Evolutionary conservation across 2,888 invertebrate genomes (phyloP).

Genomic region (Drosophila suboccidentalis): DNA sequence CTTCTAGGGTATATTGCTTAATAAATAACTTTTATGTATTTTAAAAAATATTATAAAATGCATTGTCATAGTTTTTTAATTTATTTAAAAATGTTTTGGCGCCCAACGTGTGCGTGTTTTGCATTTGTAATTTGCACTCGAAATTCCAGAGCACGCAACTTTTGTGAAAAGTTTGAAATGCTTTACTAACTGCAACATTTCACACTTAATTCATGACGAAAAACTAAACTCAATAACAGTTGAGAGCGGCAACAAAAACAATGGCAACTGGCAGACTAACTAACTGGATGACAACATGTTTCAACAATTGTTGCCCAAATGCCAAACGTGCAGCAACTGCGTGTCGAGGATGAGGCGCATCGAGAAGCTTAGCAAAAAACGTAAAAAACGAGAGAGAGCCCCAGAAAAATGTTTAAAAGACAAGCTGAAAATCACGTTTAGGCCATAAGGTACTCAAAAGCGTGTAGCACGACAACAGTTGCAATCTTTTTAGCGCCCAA

Average conservation of each 20-base stretch:
- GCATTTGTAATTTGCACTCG: conserved; percentile 14
- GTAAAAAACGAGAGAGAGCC: conserved; percentile 2
- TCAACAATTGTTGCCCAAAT: conserved; percentile 77
- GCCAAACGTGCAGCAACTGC: conserved; percentile 74
- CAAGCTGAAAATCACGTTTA: conserved; percentile 75
- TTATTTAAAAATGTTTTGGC: background rate
- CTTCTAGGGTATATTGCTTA: no score
- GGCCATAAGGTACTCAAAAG: conserved; percentile 64
- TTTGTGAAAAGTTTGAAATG: conserved; percentile 16
- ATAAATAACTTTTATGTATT: no score
- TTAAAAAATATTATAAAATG: no score
- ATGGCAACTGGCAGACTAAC: conserved; percentile 54
- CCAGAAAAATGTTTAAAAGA: conserved; percentile 61
- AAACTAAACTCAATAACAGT: conserved; percentile 34
- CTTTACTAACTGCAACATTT: conserved; percentile 44
- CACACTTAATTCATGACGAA: conserved; percentile 56
- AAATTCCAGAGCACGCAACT: conserved; percentile 8
- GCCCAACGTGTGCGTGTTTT: background rate
- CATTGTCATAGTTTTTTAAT: background rate
- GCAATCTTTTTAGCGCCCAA: conserved; percentile 21
- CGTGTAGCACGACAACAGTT: conserved; percentile 37
- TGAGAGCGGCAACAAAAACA: conserved; percentile 14
- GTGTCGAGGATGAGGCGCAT: conserved; percentile 18
- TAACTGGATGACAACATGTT: conserved; percentile 80
- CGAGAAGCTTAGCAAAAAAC: conserved; percentile 8